Percentiles rank a stretch among this genome's conserved stretches.
Evolutionary conservation across 1,140 invertebrate genomes (phyloP).

Genomic region (Sarcophaga peregrina): DNA sequence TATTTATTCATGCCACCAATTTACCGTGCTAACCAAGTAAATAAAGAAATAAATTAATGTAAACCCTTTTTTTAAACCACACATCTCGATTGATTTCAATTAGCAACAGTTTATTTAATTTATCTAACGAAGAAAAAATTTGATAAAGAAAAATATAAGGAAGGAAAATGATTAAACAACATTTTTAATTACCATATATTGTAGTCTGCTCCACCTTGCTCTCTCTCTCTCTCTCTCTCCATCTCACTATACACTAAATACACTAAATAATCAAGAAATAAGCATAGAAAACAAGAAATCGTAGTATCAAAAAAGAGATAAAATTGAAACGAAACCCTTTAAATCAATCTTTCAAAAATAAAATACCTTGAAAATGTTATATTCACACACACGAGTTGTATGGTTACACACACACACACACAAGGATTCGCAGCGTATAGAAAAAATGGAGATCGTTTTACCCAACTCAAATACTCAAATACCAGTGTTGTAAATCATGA

Average conservation of each 20-base stretch:
- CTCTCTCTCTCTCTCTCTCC: too few relatives aligned
- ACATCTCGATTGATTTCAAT: neutral
- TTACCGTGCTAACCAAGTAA: too few relatives aligned
- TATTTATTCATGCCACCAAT: too few relatives aligned
- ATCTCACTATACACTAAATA: neutral
- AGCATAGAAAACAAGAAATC: neutral
- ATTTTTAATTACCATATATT: neutral
- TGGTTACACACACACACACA: too few relatives aligned
- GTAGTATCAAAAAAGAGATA: neutral
- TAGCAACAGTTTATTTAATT: neutral
- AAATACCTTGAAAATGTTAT: slow-evolving; percentile 15
- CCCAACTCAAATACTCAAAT: neutral
- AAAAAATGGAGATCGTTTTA: neutral
- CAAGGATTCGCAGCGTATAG: neutral
- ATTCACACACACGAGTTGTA: neutral
- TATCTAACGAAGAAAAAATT: neutral
- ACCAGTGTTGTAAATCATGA: slow-evolving; percentile 11
- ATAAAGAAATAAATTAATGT: too few relatives aligned
- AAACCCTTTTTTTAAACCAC: neutral
- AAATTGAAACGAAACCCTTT: neutral
- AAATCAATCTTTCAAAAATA: slow-evolving; percentile 19
- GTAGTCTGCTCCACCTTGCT: too few relatives aligned
- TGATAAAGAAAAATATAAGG: too few relatives aligned
- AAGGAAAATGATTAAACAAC: neutral
- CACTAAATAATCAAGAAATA: neutral